Conservation (phyloP, 2,888 invertebrate genomes). For the Eremobia ochroleuca region DNA sequence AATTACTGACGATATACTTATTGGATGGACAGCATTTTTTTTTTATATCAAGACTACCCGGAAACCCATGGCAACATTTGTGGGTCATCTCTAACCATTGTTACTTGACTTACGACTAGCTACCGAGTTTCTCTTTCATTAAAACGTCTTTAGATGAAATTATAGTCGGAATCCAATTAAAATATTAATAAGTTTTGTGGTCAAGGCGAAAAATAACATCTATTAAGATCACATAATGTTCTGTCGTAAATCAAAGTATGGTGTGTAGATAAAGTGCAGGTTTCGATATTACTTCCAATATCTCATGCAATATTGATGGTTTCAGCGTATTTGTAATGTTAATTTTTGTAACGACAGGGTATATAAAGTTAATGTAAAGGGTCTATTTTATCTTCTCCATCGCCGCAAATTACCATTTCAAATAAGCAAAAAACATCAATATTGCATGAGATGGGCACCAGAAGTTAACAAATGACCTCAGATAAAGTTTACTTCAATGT, state of each 20-base stretch:
- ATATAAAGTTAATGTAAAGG: conserved; percentile 45
- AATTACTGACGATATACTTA: conserved; percentile 40
- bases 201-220: conserved; percentile 10
- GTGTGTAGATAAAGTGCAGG: conserved; percentile 11
- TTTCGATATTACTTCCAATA: conserved; percentile 30
- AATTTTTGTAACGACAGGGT: conserved; percentile 51
- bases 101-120: conserved; percentile 24
- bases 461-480: conserved; percentile 45
- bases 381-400: conserved; percentile 58
- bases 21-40: conserved; percentile 35
- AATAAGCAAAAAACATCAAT: conserved; percentile 56
- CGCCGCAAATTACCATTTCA: conserved; percentile 52
- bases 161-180: conserved; percentile 42
- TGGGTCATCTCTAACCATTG: conserved; percentile 56
- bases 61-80: conserved; percentile 31
- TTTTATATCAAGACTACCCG: conserved; percentile 30
- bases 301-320: conserved; percentile 46
- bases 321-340: conserved; percentile 52
- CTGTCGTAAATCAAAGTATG: background rate
- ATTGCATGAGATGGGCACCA: conserved; percentile 55
- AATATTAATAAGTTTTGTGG: conserved; percentile 42
- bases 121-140: conserved; percentile 45
- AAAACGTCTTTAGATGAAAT: conserved; percentile 36
- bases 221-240: conserved; percentile 4
- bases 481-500: conserved; percentile 49